These are phyloP conservation scores for Morone chrysops DNA, from an alignment of 2,113 vertebrate genomes.

Conservation along the genomic window DNA sequence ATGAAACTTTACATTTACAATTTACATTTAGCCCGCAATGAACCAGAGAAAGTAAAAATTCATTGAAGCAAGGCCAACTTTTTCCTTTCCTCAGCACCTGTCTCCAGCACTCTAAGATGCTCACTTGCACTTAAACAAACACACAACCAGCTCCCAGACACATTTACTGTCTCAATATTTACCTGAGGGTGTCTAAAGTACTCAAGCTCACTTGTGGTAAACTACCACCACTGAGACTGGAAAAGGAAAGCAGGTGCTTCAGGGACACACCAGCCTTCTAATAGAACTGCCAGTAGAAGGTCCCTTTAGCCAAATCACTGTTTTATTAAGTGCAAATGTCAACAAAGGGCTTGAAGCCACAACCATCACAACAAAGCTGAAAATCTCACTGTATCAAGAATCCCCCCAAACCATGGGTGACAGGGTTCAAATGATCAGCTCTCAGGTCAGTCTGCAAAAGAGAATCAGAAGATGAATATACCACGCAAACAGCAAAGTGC, in stretches of 20 bases:
- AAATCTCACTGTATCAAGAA: constrained; percentile 34
- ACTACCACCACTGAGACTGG: constrained; percentile 30
- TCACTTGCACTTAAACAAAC: constrained; percentile 1
- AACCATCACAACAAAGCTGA: constrained; percentile 12
- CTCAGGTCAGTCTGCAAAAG: constrained; percentile 21
- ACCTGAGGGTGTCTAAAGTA: constrained; percentile 39
- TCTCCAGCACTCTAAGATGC: not conserved
- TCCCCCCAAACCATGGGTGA: not conserved
- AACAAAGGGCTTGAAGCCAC: constrained; percentile 40
- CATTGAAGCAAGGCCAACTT: not conserved
- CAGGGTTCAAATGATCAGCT: constrained; percentile 46
- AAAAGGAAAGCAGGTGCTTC: constrained; percentile 41
- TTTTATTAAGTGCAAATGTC: constrained; percentile 68
- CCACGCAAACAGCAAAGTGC: constrained; percentile 4
- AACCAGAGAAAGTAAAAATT: not conserved
- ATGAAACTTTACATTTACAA: not conserved
- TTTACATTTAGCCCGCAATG: not conserved
- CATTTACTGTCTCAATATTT: constrained; percentile 47
- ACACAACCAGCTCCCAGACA: constrained; percentile 13
- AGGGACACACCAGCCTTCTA: constrained; percentile 34
- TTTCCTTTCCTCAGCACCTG: not conserved
- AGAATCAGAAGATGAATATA: constrained; percentile 30
- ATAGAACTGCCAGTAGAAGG: constrained; percentile 46
- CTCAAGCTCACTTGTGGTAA: constrained; percentile 33
- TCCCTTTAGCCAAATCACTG: constrained; percentile 53